Conservation (phyloP, 2,797 vertebrate species). For the Masticophis lateralis region DNA sequence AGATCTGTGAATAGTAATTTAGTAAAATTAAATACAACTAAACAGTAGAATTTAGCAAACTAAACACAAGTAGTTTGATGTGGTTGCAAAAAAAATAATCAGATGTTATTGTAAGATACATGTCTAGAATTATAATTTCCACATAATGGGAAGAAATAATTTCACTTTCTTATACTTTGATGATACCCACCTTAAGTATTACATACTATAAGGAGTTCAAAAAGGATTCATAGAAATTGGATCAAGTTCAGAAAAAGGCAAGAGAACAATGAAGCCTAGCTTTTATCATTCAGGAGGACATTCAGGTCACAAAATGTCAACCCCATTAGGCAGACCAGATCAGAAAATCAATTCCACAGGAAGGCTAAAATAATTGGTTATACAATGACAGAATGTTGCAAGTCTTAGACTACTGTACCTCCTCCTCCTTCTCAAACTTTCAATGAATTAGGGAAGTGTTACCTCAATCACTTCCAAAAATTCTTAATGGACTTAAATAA, state of each 20-base stretch:
- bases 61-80: background rate
- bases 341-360: background rate
- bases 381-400: background rate
- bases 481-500: background rate
- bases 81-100: background rate
- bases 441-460: background rate
- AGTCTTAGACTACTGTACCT: background rate
- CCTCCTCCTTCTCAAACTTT: background rate
- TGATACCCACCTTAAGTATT: background rate
- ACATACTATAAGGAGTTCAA: background rate
- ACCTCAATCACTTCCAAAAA: background rate
- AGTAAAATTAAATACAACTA: background rate
- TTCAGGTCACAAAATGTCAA: background rate
- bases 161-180: background rate
- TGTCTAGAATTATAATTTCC: background rate
- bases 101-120: background rate
- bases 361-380: background rate
- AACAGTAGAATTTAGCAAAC: background rate
- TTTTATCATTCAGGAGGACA: background rate
- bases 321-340: background rate
- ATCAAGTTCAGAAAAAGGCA: background rate
- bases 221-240: background rate
- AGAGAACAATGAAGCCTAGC: background rate
- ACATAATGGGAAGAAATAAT: background rate
- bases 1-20: background rate